Evolutionary conservation across 2,113 vertebrate species (phyloP).

Genomic region (Indicator indicator): DNA sequence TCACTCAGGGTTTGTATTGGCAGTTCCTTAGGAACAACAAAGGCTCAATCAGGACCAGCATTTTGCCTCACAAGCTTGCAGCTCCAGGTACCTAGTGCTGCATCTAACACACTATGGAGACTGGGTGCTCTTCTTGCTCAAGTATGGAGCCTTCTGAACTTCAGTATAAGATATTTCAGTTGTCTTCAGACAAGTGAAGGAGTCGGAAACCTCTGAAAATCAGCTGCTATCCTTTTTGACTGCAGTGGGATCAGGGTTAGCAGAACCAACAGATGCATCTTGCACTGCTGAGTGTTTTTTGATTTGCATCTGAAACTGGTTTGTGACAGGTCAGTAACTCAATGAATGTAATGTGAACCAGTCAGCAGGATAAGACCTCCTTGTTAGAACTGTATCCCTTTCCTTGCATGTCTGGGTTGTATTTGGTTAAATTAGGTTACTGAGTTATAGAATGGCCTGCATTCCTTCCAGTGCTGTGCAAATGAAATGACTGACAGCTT

Average conservation of each 20-base stretch:
- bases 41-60: background rate
- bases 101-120: background rate
- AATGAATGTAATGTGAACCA: constrained; percentile 19
- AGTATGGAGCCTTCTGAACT: background rate
- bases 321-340: constrained; percentile 29
- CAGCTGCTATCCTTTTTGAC: background rate
- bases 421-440: constrained; percentile 54
- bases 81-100: background rate
- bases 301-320: constrained; percentile 37
- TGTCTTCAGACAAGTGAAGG: no score
- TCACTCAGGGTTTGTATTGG: background rate
- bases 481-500: constrained; percentile 9
- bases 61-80: background rate
- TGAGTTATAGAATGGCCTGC: background rate
- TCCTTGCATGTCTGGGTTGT: constrained; percentile 23
- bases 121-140: background rate
- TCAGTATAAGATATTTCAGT: background rate
- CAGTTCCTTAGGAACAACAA: background rate
- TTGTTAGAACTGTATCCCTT: background rate
- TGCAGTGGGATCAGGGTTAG: background rate
- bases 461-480: constrained; percentile 29
- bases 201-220: background rate
- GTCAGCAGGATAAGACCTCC: constrained; percentile 27
- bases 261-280: background rate
- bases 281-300: background rate